These are phyloP conservation scores for Nesoenas mayeri DNA, from an alignment of 2,113 vertebrate genomes.

Conservation along the genomic window DNA sequence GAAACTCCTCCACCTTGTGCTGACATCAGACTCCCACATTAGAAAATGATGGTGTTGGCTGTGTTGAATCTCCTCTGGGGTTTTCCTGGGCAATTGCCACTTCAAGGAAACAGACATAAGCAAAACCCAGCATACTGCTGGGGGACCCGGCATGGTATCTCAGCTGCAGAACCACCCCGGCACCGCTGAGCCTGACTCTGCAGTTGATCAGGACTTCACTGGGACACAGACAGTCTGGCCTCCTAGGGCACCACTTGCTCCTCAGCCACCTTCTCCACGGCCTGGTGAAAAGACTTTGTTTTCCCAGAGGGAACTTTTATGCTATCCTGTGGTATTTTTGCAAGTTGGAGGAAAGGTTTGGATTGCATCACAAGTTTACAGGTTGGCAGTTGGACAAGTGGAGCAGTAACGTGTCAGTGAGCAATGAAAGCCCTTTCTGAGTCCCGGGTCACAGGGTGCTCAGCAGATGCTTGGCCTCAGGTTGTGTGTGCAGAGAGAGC, in stretches of 20 bases:
- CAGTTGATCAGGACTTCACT: not conserved
- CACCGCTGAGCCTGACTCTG: not conserved
- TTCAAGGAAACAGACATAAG: not conserved
- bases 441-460: accelerated
- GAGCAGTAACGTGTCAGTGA: accelerated
- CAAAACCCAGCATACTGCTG: not conserved
- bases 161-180: not conserved
- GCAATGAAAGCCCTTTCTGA: not conserved
- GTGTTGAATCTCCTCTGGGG: not conserved
- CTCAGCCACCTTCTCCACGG: not conserved
- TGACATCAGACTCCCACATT: slow-evolving; percentile 45
- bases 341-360: not conserved
- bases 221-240: not conserved
- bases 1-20: slow-evolving; percentile 35
- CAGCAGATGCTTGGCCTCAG: not conserved
- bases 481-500: not conserved
- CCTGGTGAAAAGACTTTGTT: not conserved
- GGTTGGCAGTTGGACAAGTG: not conserved
- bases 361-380: not conserved
- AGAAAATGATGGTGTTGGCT: not conserved
- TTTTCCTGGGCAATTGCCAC: not conserved
- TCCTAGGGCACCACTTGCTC: not conserved
- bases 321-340: not conserved
- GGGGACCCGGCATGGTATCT: not conserved
- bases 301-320: not conserved